Percentiles rank a stretch among this genome's conserved stretches.
phyloP scores from a whole-genome alignment of 2,113 vertebrate species.

The Hiodon alosoides region DNA sequence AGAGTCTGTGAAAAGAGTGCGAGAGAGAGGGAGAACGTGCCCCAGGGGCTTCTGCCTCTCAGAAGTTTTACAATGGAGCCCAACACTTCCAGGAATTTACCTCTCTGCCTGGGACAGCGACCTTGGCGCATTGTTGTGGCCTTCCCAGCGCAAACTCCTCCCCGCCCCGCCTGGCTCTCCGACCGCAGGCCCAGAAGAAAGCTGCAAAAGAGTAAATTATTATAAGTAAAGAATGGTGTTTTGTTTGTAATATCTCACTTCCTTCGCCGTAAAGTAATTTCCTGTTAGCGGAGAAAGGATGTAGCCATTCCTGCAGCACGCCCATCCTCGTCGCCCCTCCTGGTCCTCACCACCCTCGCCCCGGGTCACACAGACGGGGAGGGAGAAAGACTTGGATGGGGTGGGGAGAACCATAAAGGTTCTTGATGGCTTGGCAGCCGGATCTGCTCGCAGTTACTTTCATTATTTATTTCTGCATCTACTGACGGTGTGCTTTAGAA shows the following conservation, averaged over 20 bases:
- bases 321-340: not conserved
- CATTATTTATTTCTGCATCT: too few relatives aligned
- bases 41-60: not conserved
- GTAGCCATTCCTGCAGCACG: not conserved
- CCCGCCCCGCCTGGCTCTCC: not conserved
- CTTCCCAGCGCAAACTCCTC: not conserved
- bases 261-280: not conserved
- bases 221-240: not conserved
- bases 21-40: not conserved
- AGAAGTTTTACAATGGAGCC: not conserved
- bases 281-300: not conserved
- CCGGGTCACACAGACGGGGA: not conserved
- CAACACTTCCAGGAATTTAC: constrained; percentile 9
- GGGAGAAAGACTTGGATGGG: not conserved
- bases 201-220: too few relatives aligned
- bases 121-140: not conserved
- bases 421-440: too few relatives aligned
- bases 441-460: too few relatives aligned
- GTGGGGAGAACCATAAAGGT: not conserved
- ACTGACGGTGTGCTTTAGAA: too few relatives aligned
- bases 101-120: not conserved
- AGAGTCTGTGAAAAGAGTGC: constrained; percentile 2
- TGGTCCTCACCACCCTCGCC: not conserved
- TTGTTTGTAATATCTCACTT: constrained; percentile 7
- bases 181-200: not conserved